These are phyloP conservation scores for Mantis religiosa DNA, from an alignment of 2,888 invertebrate genomes.

Conservation along the genomic window DNA sequence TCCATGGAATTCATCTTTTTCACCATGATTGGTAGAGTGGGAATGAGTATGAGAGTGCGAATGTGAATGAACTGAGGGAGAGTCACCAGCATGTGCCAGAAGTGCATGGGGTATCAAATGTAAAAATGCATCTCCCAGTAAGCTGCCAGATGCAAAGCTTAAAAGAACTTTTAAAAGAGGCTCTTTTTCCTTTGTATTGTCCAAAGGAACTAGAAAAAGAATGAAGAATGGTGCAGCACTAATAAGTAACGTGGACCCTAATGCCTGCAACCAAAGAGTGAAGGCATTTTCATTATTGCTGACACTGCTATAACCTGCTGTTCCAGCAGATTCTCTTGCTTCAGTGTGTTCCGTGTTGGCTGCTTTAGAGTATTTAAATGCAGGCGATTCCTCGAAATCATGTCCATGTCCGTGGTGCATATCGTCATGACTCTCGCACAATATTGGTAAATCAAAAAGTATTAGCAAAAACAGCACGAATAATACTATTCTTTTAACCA, in stretches of 20 bases:
- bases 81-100: conserved; percentile 50
- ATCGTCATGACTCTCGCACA: conserved; percentile 39
- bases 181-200: conserved; percentile 77
- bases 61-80: conserved; percentile 38
- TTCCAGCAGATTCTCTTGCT: conserved; percentile 25
- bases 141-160: conserved; percentile 91
- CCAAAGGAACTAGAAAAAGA: conserved; percentile 87
- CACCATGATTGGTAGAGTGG: conserved; percentile 54
- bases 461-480: conserved; percentile 38
- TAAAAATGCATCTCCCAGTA: conserved; percentile 96
- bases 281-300: neutral
- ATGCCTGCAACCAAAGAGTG: conserved; percentile 70
- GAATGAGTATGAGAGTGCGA: conserved; percentile 47
- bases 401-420: conserved; percentile 45
- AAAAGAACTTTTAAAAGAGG: conserved; percentile 84
- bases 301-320: neutral
- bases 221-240: conserved; percentile 93
- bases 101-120: conserved; percentile 97
- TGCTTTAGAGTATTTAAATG: conserved; percentile 77
- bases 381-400: conserved; percentile 59
- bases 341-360: conserved; percentile 51
- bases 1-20: conserved; percentile 46
- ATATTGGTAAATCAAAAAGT: conserved; percentile 41
- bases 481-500: conserved; percentile 34
- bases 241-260: conserved; percentile 87